Evolutionary conservation across 2,113 vertebrate species (phyloP).

Genomic region (Cyphotilapia sp.): DNA sequence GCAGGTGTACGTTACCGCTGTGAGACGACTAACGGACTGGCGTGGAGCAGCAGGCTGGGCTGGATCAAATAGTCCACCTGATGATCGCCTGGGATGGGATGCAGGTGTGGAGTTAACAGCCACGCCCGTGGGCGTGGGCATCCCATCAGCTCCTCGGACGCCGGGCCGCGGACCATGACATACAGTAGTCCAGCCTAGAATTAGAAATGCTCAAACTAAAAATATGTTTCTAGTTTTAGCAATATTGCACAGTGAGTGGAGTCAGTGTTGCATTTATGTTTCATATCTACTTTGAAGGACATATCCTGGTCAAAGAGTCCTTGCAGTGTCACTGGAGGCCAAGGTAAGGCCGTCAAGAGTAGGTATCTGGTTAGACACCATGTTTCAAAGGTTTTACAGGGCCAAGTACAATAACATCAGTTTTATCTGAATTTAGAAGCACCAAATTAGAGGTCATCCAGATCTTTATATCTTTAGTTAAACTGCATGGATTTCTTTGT

Average conservation of each 20-base stretch:
- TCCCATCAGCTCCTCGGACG: too few species aligned
- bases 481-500: neutral
- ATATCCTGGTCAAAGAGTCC: neutral
- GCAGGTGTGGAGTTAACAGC: too few species aligned
- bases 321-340: neutral
- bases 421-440: neutral
- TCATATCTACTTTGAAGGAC: neutral
- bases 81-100: too few species aligned
- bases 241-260: neutral
- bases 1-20: too few species aligned
- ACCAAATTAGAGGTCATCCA: neutral
- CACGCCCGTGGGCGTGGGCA: too few species aligned
- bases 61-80: too few species aligned
- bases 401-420: neutral
- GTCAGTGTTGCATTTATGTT: neutral
- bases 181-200: neutral
- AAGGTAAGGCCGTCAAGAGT: neutral
- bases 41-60: too few species aligned
- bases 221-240: neutral
- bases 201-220: neutral
- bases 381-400: neutral
- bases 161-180: neutral
- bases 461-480: neutral
- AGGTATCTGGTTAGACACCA: neutral
- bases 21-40: too few species aligned